Evolutionary conservation across 2,797 vertebrate species (phyloP).

Genomic region (Botia kubotai): DNA sequence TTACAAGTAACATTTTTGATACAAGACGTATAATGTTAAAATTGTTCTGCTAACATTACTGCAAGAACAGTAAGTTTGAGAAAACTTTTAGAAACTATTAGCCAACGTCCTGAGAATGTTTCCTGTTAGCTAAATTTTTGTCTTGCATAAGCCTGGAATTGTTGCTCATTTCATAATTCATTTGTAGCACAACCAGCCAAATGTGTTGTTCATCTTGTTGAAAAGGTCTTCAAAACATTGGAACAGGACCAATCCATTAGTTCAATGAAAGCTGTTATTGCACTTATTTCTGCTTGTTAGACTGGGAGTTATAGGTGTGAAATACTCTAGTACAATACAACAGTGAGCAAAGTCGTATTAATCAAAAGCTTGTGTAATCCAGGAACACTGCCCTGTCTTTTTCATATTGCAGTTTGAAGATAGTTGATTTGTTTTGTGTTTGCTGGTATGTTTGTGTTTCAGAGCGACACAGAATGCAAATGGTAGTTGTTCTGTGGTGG

Average conservation of each 20-base stretch:
- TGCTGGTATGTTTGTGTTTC: constrained; percentile 69
- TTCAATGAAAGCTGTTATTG: constrained; percentile 53
- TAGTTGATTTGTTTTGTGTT: constrained; percentile 79
- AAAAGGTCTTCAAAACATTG: constrained; percentile 47
- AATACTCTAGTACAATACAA: constrained; percentile 66
- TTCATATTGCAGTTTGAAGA: constrained; percentile 65
- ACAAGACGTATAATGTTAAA: too few species aligned
- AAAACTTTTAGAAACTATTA: too few species aligned
- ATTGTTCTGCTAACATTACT: too few species aligned
- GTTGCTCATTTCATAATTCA: constrained; percentile 12
- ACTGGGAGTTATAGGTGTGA: constrained; percentile 67
- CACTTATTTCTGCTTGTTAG: constrained; percentile 58
- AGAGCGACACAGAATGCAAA: constrained; percentile 75
- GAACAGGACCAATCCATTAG: constrained; percentile 53
- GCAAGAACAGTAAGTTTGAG: too few species aligned
- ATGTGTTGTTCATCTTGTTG: constrained; percentile 13
- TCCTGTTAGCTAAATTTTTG: constrained; percentile 1
- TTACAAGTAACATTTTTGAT: too few species aligned
- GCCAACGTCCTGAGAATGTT: too few species aligned
- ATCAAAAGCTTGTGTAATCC: constrained; percentile 66
- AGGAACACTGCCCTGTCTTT: constrained; percentile 71
- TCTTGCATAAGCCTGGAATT: constrained; percentile 34
- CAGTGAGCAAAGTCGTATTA: constrained; percentile 72
- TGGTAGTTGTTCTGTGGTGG: constrained; percentile 65
- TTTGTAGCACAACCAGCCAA: constrained; percentile 7